Percentiles rank a stretch among this genome's conserved stretches.
phyloP scores from a whole-genome alignment of 2,888 invertebrate species.

The Drosophila multiciliata region DNA sequence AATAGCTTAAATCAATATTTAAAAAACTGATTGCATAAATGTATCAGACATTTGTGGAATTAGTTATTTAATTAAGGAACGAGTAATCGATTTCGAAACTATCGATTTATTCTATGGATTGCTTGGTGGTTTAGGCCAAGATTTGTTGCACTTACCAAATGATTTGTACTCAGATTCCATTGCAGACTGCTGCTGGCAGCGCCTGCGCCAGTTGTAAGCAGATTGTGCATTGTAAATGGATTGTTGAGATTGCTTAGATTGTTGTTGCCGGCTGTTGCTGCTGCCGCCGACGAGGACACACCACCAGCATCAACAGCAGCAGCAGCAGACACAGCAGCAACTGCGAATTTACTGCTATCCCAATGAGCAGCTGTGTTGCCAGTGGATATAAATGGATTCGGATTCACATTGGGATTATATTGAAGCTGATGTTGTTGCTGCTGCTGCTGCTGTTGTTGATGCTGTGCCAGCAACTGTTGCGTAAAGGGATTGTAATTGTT shows the following conservation, averaged over 20 bases:
- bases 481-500: slow-evolving; percentile 69
- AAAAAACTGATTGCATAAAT: background rate
- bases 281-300: slow-evolving; percentile 19
- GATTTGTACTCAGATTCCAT: slow-evolving; percentile 78
- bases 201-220: slow-evolving; percentile 63
- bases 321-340: slow-evolving; percentile 53
- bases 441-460: slow-evolving; percentile 66
- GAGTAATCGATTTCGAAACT: background rate
- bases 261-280: slow-evolving; percentile 50
- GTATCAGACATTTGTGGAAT: background rate
- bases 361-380: slow-evolving; percentile 56
- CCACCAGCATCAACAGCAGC: slow-evolving; percentile 48
- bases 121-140: background rate
- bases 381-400: slow-evolving; percentile 68
- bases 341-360: slow-evolving; percentile 73
- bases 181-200: slow-evolving; percentile 58
- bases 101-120: background rate
- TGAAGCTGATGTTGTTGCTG: slow-evolving; percentile 63
- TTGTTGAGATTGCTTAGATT: slow-evolving; percentile 79
- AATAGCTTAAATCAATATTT: background rate
- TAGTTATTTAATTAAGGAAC: too few relatives aligned
- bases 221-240: slow-evolving; percentile 75
- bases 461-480: slow-evolving; percentile 64
- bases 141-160: slow-evolving; percentile 50
- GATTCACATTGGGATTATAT: slow-evolving; percentile 58